A percentile compares a stretch with the other conserved stretches of the same genome.
These are phyloP conservation scores for Pseudochirops corinnae DNA, from an alignment of 2,797 vertebrate genomes.

Conservation along the genomic window DNA sequence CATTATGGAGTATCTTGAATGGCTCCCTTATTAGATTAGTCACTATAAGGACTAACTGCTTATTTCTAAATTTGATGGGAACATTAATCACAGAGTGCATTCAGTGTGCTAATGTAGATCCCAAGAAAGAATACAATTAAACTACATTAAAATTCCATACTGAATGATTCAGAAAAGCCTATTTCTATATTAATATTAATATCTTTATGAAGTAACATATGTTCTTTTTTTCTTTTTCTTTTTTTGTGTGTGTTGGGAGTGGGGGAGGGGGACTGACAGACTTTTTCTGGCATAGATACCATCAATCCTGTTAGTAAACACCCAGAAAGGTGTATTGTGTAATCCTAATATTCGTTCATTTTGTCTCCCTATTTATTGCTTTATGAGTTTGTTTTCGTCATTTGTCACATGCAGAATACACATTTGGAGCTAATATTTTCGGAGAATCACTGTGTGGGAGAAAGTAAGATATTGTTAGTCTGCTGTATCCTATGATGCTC, in stretches of 20 bases:
- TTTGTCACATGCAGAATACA: slow-evolving; percentile 52
- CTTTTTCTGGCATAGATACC: slow-evolving; percentile 65
- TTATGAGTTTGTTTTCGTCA: slow-evolving; percentile 58
- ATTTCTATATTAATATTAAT: slow-evolving; percentile 80
- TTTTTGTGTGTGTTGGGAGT: neutral
- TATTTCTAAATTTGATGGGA: slow-evolving; percentile 75
- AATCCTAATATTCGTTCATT: slow-evolving; percentile 54
- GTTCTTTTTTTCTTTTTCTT: slow-evolving; percentile 68
- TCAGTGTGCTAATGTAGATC: slow-evolving; percentile 70
- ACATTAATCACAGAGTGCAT: slow-evolving; percentile 80
- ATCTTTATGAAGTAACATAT: slow-evolving; percentile 74
- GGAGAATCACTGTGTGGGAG: slow-evolving; percentile 24
- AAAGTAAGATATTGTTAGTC: slow-evolving; percentile 31
- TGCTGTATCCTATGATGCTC: neutral
- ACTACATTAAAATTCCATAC: slow-evolving; percentile 77
- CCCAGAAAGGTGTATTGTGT: slow-evolving; percentile 47
- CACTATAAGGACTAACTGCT: slow-evolving; percentile 64
- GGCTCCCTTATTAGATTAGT: slow-evolving; percentile 56
- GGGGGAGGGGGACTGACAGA: neutral
- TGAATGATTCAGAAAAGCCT: slow-evolving; percentile 78
- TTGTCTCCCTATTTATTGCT: slow-evolving; percentile 40
- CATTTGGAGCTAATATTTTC: slow-evolving; percentile 27
- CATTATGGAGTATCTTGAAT: slow-evolving; percentile 71
- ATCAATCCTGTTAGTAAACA: slow-evolving; percentile 66
- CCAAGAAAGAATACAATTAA: slow-evolving; percentile 80